Percentiles rank a stretch among this genome's conserved stretches.
phyloP scores from a whole-genome alignment of 2,797 vertebrate genomes.

The Acrocephalus scirpaceus region DNA sequence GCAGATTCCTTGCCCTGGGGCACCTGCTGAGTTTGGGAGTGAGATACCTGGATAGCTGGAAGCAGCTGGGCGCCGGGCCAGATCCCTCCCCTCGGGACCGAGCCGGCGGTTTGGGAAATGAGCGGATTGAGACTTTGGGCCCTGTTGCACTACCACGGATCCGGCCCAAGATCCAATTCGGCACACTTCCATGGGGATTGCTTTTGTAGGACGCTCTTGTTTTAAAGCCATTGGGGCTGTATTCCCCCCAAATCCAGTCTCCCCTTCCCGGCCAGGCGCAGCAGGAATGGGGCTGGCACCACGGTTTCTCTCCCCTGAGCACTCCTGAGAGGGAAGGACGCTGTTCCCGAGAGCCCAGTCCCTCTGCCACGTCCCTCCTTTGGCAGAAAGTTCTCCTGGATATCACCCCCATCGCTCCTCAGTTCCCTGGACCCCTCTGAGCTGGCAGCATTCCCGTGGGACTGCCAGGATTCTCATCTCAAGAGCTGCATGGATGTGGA shows the following conservation, averaged over 20 bases:
- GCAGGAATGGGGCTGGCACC: slow-evolving; percentile 6
- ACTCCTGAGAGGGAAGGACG: slow-evolving; percentile 20
- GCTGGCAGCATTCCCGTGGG: neutral
- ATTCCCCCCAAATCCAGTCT: slow-evolving; percentile 31
- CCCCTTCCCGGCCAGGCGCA: neutral
- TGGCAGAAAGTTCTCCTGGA: slow-evolving; percentile 21
- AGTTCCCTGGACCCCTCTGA: neutral
- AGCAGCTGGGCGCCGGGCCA: neutral
- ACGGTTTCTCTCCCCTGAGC: neutral
- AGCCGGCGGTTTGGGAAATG: slow-evolving; percentile 1
- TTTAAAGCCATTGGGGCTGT: slow-evolving; percentile 68
- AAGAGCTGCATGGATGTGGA: neutral
- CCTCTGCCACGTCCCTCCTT: neutral
- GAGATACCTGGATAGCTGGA: neutral
- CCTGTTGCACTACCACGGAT: slow-evolving; percentile 63
- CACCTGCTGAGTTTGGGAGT: slow-evolving; percentile 38
- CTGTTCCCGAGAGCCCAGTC: neutral
- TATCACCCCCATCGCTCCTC: neutral
- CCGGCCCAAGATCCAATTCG: slow-evolving; percentile 43
- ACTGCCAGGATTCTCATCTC: slow-evolving; percentile 39
- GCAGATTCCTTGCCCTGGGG: slow-evolving; percentile 37
- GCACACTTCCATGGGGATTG: slow-evolving; percentile 21
- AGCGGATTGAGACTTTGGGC: slow-evolving; percentile 52
- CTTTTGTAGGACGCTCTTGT: slow-evolving; percentile 40
- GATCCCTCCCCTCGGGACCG: neutral